Evolutionary conservation across 2,888 invertebrate species (phyloP).

Genomic region (Eristalinus sepulchralis): DNA sequence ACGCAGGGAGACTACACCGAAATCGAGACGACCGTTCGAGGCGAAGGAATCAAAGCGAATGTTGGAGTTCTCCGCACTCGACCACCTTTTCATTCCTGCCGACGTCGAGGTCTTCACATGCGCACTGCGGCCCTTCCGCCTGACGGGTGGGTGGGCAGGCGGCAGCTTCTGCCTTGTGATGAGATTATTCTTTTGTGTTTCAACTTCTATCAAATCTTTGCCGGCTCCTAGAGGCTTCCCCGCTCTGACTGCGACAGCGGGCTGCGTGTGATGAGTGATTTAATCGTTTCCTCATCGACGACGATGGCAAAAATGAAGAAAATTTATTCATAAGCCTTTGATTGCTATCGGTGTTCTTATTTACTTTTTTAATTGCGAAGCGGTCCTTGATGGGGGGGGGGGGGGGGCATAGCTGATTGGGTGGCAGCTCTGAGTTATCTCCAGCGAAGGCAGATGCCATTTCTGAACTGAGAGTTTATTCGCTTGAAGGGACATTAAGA

Average conservation of each 20-base stretch:
- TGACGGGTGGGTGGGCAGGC: background rate
- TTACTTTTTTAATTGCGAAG: slow-evolving; percentile 33
- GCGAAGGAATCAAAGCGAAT: slow-evolving; percentile 42
- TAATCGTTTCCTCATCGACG: background rate
- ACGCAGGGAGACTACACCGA: background rate
- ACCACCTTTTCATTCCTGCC: slow-evolving; percentile 26
- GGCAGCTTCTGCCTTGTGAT: background rate
- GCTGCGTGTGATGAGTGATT: background rate
- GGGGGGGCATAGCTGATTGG: slow-evolving; percentile 21
- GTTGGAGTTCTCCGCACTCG: slow-evolving; percentile 26
- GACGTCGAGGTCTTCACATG: slow-evolving; percentile 41
- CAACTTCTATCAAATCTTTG: slow-evolving; percentile 33
- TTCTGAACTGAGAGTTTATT: too few relatives aligned
- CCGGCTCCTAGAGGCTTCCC: background rate
- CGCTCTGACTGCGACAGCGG: slow-evolving; percentile 1
- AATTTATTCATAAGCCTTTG: slow-evolving; percentile 15
- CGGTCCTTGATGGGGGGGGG: background rate
- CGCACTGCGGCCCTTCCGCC: slow-evolving; percentile 2
- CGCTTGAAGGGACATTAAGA: too few relatives aligned
- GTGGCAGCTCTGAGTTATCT: slow-evolving; percentile 5
- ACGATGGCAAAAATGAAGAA: background rate
- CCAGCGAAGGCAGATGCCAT: background rate
- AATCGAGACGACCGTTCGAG: slow-evolving; percentile 30
- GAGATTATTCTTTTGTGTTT: slow-evolving; percentile 15
- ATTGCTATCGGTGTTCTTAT: slow-evolving; percentile 29